Conservation (phyloP, 2,113 vertebrate species). For the Semnopithecus entellus region DNA sequence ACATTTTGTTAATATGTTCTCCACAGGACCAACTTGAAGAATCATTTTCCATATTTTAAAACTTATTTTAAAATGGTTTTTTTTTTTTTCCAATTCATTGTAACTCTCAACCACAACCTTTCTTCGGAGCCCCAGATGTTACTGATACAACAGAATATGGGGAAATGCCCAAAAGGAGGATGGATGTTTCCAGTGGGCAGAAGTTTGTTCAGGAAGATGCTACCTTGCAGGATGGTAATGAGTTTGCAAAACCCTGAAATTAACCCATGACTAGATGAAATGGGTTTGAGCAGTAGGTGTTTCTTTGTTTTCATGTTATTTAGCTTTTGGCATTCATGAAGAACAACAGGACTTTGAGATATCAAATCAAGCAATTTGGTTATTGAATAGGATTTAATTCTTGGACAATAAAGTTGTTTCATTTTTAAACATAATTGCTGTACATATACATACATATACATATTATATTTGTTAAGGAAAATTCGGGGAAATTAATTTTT, state of each 20-base stretch:
- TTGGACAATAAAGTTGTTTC: neutral
- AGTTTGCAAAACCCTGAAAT: neutral
- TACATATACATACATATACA: neutral
- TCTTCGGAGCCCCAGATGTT: neutral
- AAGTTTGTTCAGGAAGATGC: neutral
- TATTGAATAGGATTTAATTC: neutral
- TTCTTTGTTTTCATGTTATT: neutral
- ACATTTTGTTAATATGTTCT: neutral
- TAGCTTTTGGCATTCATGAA: neutral
- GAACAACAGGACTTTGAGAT: neutral
- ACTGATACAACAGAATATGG: neutral
- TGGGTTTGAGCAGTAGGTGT: neutral
- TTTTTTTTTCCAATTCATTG: neutral
- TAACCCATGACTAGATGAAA: neutral
- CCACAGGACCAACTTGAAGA: neutral
- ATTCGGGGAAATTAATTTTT: neutral
- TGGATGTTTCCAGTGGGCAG: neutral
- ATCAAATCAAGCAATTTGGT: neutral
- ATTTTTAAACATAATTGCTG: neutral
- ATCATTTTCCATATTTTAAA: neutral
- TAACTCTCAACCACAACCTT: neutral
- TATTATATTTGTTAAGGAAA: neutral
- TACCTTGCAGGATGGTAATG: neutral
- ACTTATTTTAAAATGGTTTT: neutral
- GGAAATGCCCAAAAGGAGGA: neutral